Evolutionary conservation across 2,888 invertebrate genomes (phyloP), one percentile per base, ranked within the genome.

Genomic region (Hedychridium roseum): DNA sequence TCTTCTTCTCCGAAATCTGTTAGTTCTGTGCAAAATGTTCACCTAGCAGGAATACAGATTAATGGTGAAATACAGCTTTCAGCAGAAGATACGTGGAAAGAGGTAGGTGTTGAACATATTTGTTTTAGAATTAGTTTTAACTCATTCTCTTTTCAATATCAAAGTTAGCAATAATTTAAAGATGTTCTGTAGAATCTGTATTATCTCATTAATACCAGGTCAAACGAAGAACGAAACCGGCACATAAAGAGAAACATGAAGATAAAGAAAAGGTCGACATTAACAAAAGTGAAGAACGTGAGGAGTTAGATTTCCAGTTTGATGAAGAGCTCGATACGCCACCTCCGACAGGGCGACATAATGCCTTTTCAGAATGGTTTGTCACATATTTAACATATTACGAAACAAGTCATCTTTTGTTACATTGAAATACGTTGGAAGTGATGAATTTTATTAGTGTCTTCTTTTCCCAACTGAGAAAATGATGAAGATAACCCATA

Each of bases 221-320:
- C 7, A 81, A 79, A 50, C 73, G 80, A 59, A 78, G 76, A 58
- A 71, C 73, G 16, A 81, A 81, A 57, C 73, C 70, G 7, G 64
- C 71, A n/a, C 65, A 70, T 1, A 78, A 71, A 53, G 74, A 70
- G 14, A 77, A 66, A 57, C 42, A 43, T n/a, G 72, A 68, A 17
- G 71, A 64, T 2, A 72, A 60, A 42, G 66, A 63, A 11, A 70
- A 64, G 32, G 42, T 41, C 7, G 68, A 67, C 21, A 60, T 52
- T 45, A 49, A 52, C 16, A 74, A 73, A 26, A 69, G 60, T 32
- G 69, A 78, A 46, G 81, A 82, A 57, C 84, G 87, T 57, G 95
- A 96, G 80, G 96, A 96, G 77, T 81, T 97, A 59, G 94, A 96
- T 79, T 98, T 98, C 82, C 93, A 95, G 81, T 94, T 98, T 76